A percentile compares a stretch with the other conserved stretches of the same genome.
These are phyloP conservation scores for Vanessa tameamea DNA, from an alignment of 1,140 invertebrate species.

Conservation along the genomic window DNA sequence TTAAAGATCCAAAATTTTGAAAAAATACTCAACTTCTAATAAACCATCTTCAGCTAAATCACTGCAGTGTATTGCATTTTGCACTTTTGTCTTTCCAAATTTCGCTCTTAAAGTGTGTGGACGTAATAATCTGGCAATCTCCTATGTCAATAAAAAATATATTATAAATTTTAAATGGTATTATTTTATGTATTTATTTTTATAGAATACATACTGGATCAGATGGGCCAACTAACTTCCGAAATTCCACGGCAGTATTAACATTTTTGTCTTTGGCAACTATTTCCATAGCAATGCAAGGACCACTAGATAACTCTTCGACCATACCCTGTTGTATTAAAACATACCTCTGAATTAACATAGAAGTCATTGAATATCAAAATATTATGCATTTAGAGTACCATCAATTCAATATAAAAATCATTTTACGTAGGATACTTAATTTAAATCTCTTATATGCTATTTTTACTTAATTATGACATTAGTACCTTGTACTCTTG, in stretches of 20 bases:
- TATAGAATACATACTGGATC: conserved; percentile 87
- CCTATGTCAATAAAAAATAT: conserved; percentile 77
- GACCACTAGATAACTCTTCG: conserved; percentile 89
- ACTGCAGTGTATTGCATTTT: conserved; percentile 96
- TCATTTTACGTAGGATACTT: too few relatives aligned
- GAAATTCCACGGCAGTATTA: conserved; percentile 87
- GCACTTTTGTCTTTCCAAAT: conserved; percentile 90
- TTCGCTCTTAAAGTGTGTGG: conserved; percentile 91
- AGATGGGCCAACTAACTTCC: conserved; percentile 91
- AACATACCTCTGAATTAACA: not conserved
- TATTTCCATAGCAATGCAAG: conserved; percentile 93
- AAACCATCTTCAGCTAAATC: conserved; percentile 93
- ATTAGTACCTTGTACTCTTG: conserved; percentile 87
- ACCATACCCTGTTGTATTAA: conserved; percentile 86
- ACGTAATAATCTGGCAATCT: conserved; percentile 90
- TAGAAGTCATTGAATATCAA: not conserved
- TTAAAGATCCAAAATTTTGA: conserved; percentile 85
- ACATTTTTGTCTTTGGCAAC: conserved; percentile 81
- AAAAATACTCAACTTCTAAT: conserved; percentile 92
- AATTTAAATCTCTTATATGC: too few relatives aligned
- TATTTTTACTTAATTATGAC: not conserved
- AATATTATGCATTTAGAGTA: not conserved
- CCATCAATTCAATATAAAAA: not conserved
- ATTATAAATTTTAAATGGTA: not conserved
- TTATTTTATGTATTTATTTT: not conserved